These are phyloP conservation scores for Gastracanthus pulcherrimus DNA, from an alignment of 2,888 invertebrate genomes.

Conservation along the genomic window DNA sequence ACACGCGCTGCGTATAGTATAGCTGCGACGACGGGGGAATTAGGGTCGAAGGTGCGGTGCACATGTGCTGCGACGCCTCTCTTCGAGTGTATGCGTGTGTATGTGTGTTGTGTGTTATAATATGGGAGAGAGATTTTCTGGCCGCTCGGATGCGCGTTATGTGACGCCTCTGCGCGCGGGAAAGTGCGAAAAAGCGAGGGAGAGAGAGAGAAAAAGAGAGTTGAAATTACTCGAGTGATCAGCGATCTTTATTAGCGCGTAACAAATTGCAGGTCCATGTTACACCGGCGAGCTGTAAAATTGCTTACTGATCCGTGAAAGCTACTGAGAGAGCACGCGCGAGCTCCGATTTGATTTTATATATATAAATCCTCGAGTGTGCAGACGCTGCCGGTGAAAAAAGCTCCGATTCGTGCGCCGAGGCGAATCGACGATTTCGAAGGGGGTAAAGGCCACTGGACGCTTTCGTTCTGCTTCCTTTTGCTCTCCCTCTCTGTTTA, in stretches of 20 bases:
- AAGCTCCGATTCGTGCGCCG: too few species aligned
- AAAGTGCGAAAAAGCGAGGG: neutral
- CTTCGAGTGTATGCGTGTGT: neutral
- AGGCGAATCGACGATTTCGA: neutral
- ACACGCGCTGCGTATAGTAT: neutral
- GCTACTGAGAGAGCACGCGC: neutral
- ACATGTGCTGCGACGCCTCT: neutral
- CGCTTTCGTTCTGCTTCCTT: neutral
- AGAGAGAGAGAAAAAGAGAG: neutral
- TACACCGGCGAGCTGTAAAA: slow-evolving; percentile 45
- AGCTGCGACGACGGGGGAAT: neutral
- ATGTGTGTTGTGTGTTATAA: too few species aligned
- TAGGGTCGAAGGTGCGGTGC: neutral
- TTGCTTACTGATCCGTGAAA: slow-evolving; percentile 32
- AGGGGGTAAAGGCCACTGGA: neutral
- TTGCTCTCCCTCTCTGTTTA: neutral
- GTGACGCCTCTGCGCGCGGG: neutral
- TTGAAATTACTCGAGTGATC: slow-evolving; percentile 31
- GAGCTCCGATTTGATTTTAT: slow-evolving; percentile 21
- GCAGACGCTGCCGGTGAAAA: neutral
- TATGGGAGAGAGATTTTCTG: slow-evolving; percentile 6
- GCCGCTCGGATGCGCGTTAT: neutral
- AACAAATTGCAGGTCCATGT: slow-evolving; percentile 26
- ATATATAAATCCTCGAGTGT: neutral
- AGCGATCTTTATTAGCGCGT: slow-evolving; percentile 52